Percentiles rank a stretch among this genome's conserved stretches.
phyloP scores from a whole-genome alignment of 53 echinoderm and acorn worm species.

The Paracentrotus lividus region DNA sequence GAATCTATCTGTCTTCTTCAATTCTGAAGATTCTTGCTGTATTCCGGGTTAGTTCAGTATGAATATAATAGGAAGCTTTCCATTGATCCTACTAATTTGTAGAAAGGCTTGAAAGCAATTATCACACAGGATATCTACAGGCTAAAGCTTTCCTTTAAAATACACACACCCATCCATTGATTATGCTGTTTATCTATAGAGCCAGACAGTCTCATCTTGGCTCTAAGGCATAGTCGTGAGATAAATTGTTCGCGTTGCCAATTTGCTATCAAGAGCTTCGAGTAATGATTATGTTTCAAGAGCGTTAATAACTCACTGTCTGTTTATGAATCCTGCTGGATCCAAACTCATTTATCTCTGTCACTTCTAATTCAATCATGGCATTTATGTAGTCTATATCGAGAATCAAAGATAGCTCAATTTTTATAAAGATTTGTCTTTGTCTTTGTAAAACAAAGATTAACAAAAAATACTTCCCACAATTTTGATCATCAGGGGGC shows the following conservation, averaged over 20 bases:
- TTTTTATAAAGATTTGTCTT: too few relatives aligned
- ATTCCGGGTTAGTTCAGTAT: too few relatives aligned
- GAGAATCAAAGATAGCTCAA: neutral
- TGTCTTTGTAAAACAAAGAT: too few relatives aligned
- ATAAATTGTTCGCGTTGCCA: constrained; percentile 6
- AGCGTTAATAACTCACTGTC: constrained; percentile 34
- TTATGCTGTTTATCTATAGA: too few relatives aligned
- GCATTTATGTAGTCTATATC: neutral
- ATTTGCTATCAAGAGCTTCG: constrained; percentile 13
- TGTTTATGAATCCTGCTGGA: neutral
- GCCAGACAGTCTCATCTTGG: neutral
- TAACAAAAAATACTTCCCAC: too few relatives aligned
- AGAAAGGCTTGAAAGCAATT: neutral
- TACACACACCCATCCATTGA: neutral
- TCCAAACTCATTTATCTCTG: neutral
- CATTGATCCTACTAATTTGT: neutral
- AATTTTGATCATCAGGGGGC: too few relatives aligned
- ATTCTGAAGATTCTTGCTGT: neutral
- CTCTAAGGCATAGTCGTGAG: constrained; percentile 21
- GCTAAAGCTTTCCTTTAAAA: neutral
- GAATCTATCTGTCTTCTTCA: neutral
- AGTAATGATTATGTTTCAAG: constrained; percentile 24
- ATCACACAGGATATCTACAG: neutral
- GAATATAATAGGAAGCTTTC: neutral
- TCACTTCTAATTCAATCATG: neutral